A percentile compares a stretch with the other conserved stretches of the same genome.
These are phyloP conservation scores for Telmatochromis sp. DNA, from an alignment of 2,113 vertebrate species.

Conservation along the genomic window DNA sequence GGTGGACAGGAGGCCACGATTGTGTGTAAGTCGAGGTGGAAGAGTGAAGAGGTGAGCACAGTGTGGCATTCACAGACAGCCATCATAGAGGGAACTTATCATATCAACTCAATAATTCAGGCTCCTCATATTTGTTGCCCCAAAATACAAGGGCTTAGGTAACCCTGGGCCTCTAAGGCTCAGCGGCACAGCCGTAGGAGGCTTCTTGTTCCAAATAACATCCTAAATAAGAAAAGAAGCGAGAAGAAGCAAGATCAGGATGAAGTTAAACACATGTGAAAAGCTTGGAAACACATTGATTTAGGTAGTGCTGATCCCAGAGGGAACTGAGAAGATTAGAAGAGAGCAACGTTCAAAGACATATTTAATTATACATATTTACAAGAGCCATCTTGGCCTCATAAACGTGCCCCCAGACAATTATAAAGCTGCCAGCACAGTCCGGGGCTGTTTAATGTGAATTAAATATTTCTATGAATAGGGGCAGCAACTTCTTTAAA, in stretches of 20 bases:
- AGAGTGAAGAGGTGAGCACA: background rate
- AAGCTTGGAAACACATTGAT: background rate
- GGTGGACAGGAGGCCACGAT: background rate
- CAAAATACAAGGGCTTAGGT: background rate
- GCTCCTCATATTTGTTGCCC: background rate
- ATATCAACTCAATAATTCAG: background rate
- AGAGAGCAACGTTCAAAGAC: background rate
- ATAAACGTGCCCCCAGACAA: background rate
- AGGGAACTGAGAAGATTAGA: background rate
- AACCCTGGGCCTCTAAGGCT: background rate
- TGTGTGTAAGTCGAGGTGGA: background rate
- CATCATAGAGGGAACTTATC: background rate
- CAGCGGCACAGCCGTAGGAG: background rate
- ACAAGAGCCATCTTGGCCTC: background rate
- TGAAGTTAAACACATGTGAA: background rate
- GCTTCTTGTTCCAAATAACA: background rate
- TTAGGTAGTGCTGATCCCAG: background rate
- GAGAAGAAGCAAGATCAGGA: background rate
- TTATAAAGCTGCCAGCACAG: background rate
- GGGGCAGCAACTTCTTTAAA: background rate
- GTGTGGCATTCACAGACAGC: background rate
- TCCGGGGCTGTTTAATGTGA: background rate
- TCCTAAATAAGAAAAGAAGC: background rate
- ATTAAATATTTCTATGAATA: background rate
- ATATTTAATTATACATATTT: background rate